These are phyloP conservation scores for Calephelis nemesis DNA, from an alignment of 1,140 invertebrate genomes.

Conservation along the genomic window DNA sequence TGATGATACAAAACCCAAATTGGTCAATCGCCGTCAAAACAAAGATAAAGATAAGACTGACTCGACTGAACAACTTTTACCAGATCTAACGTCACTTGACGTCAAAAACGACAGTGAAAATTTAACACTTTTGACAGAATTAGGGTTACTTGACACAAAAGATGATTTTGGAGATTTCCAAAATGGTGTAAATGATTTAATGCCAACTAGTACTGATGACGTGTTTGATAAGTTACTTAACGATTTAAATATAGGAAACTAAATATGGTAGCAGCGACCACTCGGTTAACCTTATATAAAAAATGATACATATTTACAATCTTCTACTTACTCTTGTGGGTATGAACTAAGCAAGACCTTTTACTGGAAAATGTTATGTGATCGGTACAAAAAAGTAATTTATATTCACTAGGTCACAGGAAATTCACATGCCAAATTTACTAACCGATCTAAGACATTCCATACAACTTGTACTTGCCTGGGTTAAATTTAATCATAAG, in stretches of 20 bases:
- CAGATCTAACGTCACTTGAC: conserved; percentile 41
- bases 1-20: conserved; percentile 44
- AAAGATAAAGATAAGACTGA: conserved; percentile 59
- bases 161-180: conserved; percentile 71
- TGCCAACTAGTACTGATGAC: conserved; percentile 43
- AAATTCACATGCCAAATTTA: too few relatives aligned
- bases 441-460: too few relatives aligned
- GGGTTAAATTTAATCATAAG: too few relatives aligned
- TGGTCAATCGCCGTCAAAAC: conserved; percentile 46
- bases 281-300: too few relatives aligned
- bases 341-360: too few relatives aligned
- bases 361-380: too few relatives aligned
- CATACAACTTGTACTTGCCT: too few relatives aligned
- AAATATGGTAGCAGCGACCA: neutral
- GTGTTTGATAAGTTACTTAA: conserved; percentile 66
- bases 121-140: conserved; percentile 59
- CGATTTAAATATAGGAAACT: conserved; percentile 54
- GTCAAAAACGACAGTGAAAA: conserved; percentile 52
- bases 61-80: conserved; percentile 57
- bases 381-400: too few relatives aligned
- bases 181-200: conserved; percentile 46
- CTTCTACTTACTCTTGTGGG: too few relatives aligned
- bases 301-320: too few relatives aligned
- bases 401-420: too few relatives aligned
- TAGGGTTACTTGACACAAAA: conserved; percentile 55